Evolutionary conservation across 2,113 vertebrate species (phyloP).

Genomic region (Clarias macrocephalus): DNA sequence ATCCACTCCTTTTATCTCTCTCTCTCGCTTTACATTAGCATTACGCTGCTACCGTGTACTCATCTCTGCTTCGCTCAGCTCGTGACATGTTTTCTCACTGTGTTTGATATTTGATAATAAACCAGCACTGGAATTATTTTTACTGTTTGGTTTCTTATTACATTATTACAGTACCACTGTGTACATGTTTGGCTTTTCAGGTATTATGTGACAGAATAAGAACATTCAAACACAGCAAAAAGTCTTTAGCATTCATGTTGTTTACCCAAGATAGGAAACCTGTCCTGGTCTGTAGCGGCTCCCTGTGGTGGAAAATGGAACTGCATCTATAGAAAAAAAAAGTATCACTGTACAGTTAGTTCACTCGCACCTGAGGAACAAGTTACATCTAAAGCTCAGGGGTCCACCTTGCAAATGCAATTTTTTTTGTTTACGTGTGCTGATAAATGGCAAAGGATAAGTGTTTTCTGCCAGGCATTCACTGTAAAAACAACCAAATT

Average conservation of each 20-base stretch:
- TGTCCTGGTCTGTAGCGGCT: constrained; percentile 55
- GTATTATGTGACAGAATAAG: not conserved
- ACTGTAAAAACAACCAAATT: not conserved
- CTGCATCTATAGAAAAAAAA: constrained; percentile 27
- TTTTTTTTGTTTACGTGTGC: not conserved
- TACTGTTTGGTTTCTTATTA: constrained; percentile 1
- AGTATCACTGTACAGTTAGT: not conserved
- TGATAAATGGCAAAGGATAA: not conserved
- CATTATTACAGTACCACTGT: not conserved
- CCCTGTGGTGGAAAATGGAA: constrained; percentile 55
- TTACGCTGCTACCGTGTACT: constrained; percentile 55
- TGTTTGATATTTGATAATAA: constrained; percentile 65
- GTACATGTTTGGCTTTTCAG: not conserved
- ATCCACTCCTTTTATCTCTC: constrained; percentile 23
- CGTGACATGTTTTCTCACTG: constrained; percentile 62
- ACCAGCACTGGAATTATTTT: constrained; percentile 56
- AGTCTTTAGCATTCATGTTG: too few relatives aligned
- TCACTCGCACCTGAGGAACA: not conserved
- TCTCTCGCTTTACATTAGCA: constrained; percentile 25
- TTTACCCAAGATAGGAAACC: not conserved
- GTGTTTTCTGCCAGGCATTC: not conserved
- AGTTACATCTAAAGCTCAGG: not conserved
- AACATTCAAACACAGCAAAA: not conserved
- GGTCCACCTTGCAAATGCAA: not conserved
- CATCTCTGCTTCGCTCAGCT: constrained; percentile 54